Evolutionary conservation across 2,113 vertebrate species (phyloP), one percentile per base, ranked within the genome.

Genomic region (Regulus satrapa): DNA sequence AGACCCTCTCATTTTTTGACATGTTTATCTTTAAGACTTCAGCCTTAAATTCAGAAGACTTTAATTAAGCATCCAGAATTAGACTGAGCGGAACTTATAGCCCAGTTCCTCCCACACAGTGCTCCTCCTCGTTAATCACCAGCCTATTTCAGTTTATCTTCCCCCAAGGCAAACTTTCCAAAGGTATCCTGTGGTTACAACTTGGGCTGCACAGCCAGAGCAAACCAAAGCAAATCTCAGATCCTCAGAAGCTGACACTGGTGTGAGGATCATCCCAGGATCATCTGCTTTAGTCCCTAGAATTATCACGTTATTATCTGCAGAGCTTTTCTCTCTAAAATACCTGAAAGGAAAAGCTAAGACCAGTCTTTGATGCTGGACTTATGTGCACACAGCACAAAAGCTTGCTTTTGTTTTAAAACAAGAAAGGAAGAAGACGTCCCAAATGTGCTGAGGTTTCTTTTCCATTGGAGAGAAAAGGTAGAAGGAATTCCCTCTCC

Each of bases 51-150:
- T 56, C 66, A 36, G 43, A 34, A 73, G 63, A 80, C 59, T 89
- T 91, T 92, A 95, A 93, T 97, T 93, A 94, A 89, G 46, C 59
- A 76, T 25, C 88, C 45, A 49, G 63, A 95, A 93, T 83, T 85
- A 92, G 82, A 73, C 62, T 10, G 13, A 93, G 72, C 41, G 51
- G 88, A 97, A 83, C 59, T 76, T 73, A 48, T 5, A 83, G 75
- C 78, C 82, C 71, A 49, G 75, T 73, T 93, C 78, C 63, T 95
- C 88, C 90, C 71, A 68, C 92, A 28, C 75, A 15, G 43, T 13
- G 12, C 86, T 82, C 66, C 89, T 85, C 71, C 95, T 85, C 32
- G 21, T 68, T 88, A 45, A 96, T 92, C 88, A 95, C 25, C 38
- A 58, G 66, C 61, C 46, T 62, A 38, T 58, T 85, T 25, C 52